Percentiles rank a stretch among this genome's conserved stretches.
phyloP scores from a whole-genome alignment of 2,888 invertebrate genomes.

The Orchesella flavescens region DNA sequence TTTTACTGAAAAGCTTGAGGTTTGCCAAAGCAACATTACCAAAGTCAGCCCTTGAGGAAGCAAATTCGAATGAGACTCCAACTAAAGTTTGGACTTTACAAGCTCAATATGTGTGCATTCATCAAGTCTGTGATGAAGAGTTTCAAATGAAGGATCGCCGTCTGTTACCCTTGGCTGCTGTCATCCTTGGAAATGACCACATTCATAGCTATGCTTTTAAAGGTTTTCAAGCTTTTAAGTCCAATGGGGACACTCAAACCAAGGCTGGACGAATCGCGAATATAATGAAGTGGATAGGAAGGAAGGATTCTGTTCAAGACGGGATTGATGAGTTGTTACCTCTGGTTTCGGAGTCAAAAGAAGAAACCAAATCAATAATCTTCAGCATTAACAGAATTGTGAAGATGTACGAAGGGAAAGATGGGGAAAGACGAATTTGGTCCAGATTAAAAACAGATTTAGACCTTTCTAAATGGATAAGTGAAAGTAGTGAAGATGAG shows the following conservation, averaged over 20 bases:
- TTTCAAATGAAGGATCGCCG: constrained; percentile 75
- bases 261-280: constrained; percentile 78
- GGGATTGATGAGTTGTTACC: constrained; percentile 78
- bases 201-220: constrained; percentile 81
- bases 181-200: constrained; percentile 92
- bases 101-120: constrained; percentile 45
- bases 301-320: constrained; percentile 80
- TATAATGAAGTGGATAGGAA: constrained; percentile 84
- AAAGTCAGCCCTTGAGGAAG: background rate
- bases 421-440: constrained; percentile 65
- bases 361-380: constrained; percentile 68
- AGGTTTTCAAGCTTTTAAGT: constrained; percentile 79
- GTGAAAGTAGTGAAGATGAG: background rate
- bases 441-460: background rate
- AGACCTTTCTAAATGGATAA: constrained; percentile 43
- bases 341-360: constrained; percentile 70
- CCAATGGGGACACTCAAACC: constrained; percentile 74
- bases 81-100: constrained; percentile 55
- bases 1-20: constrained; percentile 79
- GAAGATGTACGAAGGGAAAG: constrained; percentile 72
- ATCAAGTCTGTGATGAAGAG: constrained; percentile 60
- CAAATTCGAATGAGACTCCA: too few relatives aligned
- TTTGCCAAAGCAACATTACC: constrained; percentile 18
- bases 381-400: constrained; percentile 67
- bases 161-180: constrained; percentile 85